These are phyloP conservation scores for Lutjanus campechanus DNA, from an alignment of 2,797 vertebrate species.

Conservation along the genomic window DNA sequence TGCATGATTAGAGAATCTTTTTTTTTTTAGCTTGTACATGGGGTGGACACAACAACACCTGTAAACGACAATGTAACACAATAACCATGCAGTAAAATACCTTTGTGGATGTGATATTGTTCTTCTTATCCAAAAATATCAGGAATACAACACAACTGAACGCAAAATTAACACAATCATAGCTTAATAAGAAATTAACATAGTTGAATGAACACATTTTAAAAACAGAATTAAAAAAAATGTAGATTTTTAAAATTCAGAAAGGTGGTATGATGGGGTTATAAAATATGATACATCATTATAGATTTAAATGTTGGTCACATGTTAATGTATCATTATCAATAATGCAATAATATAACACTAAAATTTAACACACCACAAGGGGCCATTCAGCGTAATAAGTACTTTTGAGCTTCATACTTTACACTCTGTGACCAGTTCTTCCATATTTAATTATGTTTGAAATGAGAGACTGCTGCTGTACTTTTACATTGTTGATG, in stretches of 20 bases:
- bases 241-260: too few species aligned
- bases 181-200: neutral
- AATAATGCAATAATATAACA: neutral
- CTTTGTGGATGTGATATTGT: neutral
- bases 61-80: neutral
- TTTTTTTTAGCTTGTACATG: neutral
- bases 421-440: neutral
- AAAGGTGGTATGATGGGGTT: neutral
- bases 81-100: neutral
- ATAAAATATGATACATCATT: neutral
- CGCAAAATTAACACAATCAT: neutral
- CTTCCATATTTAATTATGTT: neutral
- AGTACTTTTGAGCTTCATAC: neutral
- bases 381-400: neutral
- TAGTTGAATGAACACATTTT: neutral
- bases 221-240: neutral
- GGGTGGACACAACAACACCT: neutral
- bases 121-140: neutral
- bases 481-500: too few species aligned
- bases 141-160: neutral
- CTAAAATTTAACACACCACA: neutral
- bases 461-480: too few species aligned
- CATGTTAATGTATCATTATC: neutral
- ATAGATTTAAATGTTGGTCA: neutral
- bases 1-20: conserved; percentile 44